Conservation (phyloP, 2,113 vertebrate species). For the Protomyctophum bolini region DNA sequence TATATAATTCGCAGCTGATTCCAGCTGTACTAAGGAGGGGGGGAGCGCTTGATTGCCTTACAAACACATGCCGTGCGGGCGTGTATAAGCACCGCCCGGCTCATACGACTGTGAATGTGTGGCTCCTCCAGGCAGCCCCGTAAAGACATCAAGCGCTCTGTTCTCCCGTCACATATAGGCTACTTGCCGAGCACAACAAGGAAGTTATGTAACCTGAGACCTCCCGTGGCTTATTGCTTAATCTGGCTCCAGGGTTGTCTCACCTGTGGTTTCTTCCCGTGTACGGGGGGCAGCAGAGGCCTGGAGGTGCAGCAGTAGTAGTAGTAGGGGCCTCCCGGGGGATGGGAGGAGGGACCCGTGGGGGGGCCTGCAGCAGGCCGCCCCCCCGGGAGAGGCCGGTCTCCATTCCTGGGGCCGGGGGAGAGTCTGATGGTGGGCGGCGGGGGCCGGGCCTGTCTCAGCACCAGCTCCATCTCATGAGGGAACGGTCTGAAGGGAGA, state of each 20-base stretch:
- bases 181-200: too few relatives aligned
- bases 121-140: too few relatives aligned
- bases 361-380: conserved; percentile 23
- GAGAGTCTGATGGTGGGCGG: conserved; percentile 48
- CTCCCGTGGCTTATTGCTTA: too few relatives aligned
- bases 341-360: conserved; percentile 32
- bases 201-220: too few relatives aligned
- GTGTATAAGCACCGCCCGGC: too few relatives aligned
- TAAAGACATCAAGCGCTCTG: too few relatives aligned
- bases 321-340: conserved; percentile 19
- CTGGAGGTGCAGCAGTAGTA: conserved; percentile 49
- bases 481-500: conserved; percentile 86
- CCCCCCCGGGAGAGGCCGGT: conserved; percentile 38
- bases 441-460: conserved; percentile 82
- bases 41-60: too few relatives aligned
- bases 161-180: too few relatives aligned
- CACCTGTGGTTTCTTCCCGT: conserved; percentile 85
- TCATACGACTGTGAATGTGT: too few relatives aligned
- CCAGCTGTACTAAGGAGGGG: too few relatives aligned
- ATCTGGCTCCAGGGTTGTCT: conserved; percentile 12
- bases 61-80: too few relatives aligned
- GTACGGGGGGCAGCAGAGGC: conserved; percentile 80
- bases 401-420: conserved; percentile 32
- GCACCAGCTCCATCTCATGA: conserved; percentile 86
- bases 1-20: too few relatives aligned